Base-by-base conservation (phyloP, 2,113 vertebrate genomes). In the Spheniscus mendiculus region DNA sequence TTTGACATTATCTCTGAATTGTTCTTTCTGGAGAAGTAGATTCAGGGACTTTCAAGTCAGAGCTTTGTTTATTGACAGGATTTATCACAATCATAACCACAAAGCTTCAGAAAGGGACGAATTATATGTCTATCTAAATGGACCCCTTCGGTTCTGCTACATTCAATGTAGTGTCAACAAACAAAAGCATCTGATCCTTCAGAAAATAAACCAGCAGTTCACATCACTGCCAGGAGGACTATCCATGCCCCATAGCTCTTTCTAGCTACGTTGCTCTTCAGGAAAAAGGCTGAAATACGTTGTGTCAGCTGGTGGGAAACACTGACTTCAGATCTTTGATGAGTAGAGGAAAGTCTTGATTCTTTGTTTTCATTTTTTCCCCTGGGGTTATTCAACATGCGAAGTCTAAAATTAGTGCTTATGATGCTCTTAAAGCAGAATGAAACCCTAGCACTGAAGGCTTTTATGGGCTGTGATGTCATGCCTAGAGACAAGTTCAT, bases 401-500 rank as follows among this genome's bases (percentile, higher is more conserved):
- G 80, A 95, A 89, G 49, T 83, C 76, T 87, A 87, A 97, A 97
- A 89, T 94, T 89, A 95, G 93, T 90, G 49, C 53, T 90, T 25
- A 61, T 88, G 92, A 90, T 72, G 65, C 84, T 95, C 15, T 94
- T 81, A 15, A 90, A 62, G 49, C 69, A 90, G 69, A 80, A 87
- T 71, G 58, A 80, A 97, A 95, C 69, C 34, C 76, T 73, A 77
- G 63, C 25, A 92, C 47, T 66, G 45, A 90, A 92, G 50, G 34
- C 65, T 88, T 83, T 87, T 59, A 71, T 62, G 70, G 53, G 25
- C 13, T 96, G 74, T 96, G 91, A 95, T 87, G 89, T 96, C 89
- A 90, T 63, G 83, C 87, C 78, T 95, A 86, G 89, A 97, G 78
- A 92, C 72, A 81, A 96, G 65, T 87, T 93, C 96, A 81, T 95